Evolutionary conservation across 2,888 invertebrate species (phyloP), one percentile per base, ranked within the genome.

Genomic region (Maniola hyperantus): DNA sequence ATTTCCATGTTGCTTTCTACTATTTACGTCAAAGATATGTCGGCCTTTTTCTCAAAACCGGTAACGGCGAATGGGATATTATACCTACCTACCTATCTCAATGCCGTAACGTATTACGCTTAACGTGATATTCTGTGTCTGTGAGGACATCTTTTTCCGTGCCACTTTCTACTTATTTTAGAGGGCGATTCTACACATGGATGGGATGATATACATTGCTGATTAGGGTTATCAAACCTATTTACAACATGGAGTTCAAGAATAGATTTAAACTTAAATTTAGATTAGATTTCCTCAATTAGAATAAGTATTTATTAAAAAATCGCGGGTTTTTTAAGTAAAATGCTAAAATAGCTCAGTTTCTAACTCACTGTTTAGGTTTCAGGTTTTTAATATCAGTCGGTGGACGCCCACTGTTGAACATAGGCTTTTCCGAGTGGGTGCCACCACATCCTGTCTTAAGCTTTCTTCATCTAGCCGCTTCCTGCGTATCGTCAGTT

Each of bases 121-220:
- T 50, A 34, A 50, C 46, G 55, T 64, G 36, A 46, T 26, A 26
- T 26, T 26, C 26, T 26, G 48, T 57, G 36, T 36, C 33, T 64
- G 36, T 20, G 61, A 53, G 61, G 61, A 62, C 51, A 51, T 62
- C 59, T 57, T 15, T 55, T 57, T 66, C 50, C 50, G 66, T 46
- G 8, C 57, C 55, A 51, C 66, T 69, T 69, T 69, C 69, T 69
- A 64, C 60, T 66, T 53, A 51, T 33, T 55, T 54, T 33, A 61
- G 36, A 66, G 64, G 66, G 50, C 60, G 20, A 51, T 57, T 57
- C 18, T 39, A 61, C 50, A 5, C 20, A 39, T 18, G 5, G 10
- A 6, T 26, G 26, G 5, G 10, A 6, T 26, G 26, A 26, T 26
- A 26, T 26, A 26, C 4, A 26, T 26, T 26, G 4, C 26, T 36